phyloP scores from a whole-genome alignment of 2,888 invertebrate species.

The Stenolophus ochropezus region DNA sequence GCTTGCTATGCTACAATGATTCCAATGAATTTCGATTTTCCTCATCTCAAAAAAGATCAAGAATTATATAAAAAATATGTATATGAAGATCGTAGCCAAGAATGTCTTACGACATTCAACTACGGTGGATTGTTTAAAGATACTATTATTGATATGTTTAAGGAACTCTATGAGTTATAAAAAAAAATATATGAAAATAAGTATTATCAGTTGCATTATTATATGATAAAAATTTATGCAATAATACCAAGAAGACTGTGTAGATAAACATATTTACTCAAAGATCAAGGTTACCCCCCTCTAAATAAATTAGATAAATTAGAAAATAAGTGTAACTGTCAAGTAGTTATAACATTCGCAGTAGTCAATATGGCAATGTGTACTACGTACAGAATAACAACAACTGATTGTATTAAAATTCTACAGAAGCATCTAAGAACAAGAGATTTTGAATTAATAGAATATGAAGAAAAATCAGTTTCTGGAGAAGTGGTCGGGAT shows the following conservation, averaged over 20 bases:
- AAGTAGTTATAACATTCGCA: not conserved
- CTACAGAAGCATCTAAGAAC: constrained; percentile 55
- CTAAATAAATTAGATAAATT: constrained; percentile 13
- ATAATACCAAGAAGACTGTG: not conserved
- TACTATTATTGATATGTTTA: constrained; percentile 31
- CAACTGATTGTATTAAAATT: constrained; percentile 53
- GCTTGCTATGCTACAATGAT: constrained; percentile 57
- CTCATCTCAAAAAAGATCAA: constrained; percentile 48
- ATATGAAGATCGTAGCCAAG: constrained; percentile 47
- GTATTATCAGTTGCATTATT: not conserved
- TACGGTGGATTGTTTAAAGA: constrained; percentile 18
- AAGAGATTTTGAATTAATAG: constrained; percentile 61
- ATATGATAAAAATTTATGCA: too few species aligned
- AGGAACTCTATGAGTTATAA: constrained; percentile 32
- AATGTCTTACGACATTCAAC: constrained; percentile 39
- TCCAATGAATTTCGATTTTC: constrained; percentile 30
- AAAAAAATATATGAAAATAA: not conserved
- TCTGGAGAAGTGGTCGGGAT: constrained; percentile 57
- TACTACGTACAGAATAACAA: constrained; percentile 26
- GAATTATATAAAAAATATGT: constrained; percentile 51
- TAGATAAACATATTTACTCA: not conserved
- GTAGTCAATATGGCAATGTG: constrained; percentile 15
- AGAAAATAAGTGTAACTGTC: not conserved
- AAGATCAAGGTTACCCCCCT: constrained; percentile 10
- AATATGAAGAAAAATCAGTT: constrained; percentile 60